Conservation (phyloP, 2,888 invertebrate species). For the Drosophila setosimentum region DNA sequence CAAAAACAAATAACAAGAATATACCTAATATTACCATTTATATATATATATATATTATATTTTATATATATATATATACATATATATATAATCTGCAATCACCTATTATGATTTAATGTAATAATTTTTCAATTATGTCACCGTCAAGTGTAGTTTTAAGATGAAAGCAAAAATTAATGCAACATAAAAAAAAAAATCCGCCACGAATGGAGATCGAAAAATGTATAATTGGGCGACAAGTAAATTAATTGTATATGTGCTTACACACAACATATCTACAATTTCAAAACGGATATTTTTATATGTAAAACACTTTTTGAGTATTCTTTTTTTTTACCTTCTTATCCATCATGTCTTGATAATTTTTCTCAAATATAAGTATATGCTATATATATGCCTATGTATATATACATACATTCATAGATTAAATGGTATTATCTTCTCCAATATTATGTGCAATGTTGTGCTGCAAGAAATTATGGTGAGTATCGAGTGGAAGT, state of each 20-base stretch:
- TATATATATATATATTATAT: neutral
- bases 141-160: constrained; percentile 14
- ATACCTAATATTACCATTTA: constrained; percentile 7
- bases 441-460: constrained; percentile 4
- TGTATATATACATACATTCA: constrained; percentile 1
- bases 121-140: constrained; percentile 33
- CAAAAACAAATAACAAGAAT: constrained; percentile 6
- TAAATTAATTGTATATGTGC: constrained; percentile 14
- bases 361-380: constrained; percentile 25
- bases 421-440: constrained; percentile 16
- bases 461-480: neutral
- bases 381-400: constrained; percentile 13
- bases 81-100: constrained; percentile 7
- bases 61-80: neutral
- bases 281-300: constrained; percentile 18
- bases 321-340: constrained; percentile 4
- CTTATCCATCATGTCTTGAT: constrained; percentile 11
- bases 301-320: constrained; percentile 8
- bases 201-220: neutral
- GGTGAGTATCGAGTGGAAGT: constrained; percentile 28
- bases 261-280: constrained; percentile 12
- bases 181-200: neutral
- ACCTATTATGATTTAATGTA: constrained; percentile 20
- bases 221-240: constrained; percentile 2
- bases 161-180: neutral